Base-by-base conservation (phyloP, 2,113 vertebrate genomes). In the Osmerus eperlanus region DNA sequence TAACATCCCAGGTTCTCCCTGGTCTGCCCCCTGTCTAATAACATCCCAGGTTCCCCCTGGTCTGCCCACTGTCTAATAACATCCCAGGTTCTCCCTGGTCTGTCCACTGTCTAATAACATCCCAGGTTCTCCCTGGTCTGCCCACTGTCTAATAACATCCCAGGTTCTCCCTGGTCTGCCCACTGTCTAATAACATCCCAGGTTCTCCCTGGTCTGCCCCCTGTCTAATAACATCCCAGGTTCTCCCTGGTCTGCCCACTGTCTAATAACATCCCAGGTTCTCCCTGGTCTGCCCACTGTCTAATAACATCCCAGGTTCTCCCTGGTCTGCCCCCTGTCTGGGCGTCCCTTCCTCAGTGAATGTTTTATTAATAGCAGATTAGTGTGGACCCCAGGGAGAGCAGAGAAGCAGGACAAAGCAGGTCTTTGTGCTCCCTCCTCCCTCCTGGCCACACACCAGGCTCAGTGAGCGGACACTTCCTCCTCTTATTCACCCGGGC, bases 381-480 rank as follows among this genome's bases (percentile, higher is more conserved):
- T 91, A 92, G 88, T 74, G 81, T 81, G 78, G 87, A 79, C 87
- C 85, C 84, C 86, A 87, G 79, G 83, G 86, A 82, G 85, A 86
- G 84, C 66, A 78, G 83, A 84, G 78, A 78, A 74, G 68, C 76
- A 47, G 79, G 72, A 92, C 92, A 92, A 92, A 91, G 91, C 81
- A 66, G 68, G 83, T 81, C 91, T 91, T 92, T 93, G 92, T 93
- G 84, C 90, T 63, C 14, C 81, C 78, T 85, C 87, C 88, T 87
- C 88, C 85, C 85, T 86, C 91, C 89, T 90, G 89, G 91, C 89
- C 90, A 91, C 92, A 91, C 91, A 91, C 90, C 89, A 89, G 89
- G 91, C 89, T 88, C 85, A 90, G 90, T 88, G 88, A 90, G 87
- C 86, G 84, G 90, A 89, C 88, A 91, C 89, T 93, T 92, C 91